Evolutionary conservation across 2,888 invertebrate species (phyloP).

Genomic region (Drosophila affinis): DNA sequence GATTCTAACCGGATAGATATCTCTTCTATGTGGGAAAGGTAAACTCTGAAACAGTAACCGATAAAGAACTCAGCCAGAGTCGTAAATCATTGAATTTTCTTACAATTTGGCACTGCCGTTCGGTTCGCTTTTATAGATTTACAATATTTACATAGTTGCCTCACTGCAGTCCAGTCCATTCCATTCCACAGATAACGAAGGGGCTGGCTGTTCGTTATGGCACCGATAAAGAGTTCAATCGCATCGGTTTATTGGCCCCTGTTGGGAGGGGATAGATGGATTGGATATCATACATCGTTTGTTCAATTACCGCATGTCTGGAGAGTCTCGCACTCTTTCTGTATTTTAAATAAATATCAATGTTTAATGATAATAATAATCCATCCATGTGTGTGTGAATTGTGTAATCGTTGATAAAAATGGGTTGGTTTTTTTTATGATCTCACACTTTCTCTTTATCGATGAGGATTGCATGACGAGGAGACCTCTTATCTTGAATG

Average conservation of each 20-base stretch:
- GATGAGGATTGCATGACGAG: background rate
- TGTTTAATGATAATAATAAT: conserved; percentile 55
- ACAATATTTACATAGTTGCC: conserved; percentile 55
- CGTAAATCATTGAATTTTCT: conserved; percentile 49
- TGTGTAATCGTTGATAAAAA: conserved; percentile 50
- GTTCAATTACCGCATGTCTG: conserved; percentile 9
- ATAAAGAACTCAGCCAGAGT: conserved; percentile 49
- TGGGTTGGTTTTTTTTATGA: conserved; percentile 43
- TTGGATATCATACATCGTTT: conserved; percentile 3
- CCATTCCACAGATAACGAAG: conserved; percentile 13
- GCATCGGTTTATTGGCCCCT: conserved; percentile 69
- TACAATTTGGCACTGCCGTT: conserved; percentile 63
- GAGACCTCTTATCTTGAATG: background rate
- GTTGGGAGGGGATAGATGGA: background rate
- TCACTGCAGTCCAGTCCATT: background rate
- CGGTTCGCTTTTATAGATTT: conserved; percentile 45
- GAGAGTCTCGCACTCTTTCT: conserved; percentile 1
- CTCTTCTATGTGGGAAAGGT: conserved; percentile 65
- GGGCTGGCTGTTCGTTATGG: too few species aligned
- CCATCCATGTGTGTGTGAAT: conserved; percentile 29
- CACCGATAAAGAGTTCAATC: conserved; percentile 75
- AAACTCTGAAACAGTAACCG: conserved; percentile 56
- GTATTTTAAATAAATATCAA: conserved; percentile 55
- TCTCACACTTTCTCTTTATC: conserved; percentile 64
- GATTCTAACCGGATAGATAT: conserved; percentile 33